Base-by-base conservation (phyloP, 2,888 invertebrate genomes). In the Drosophila nr. medialis region DNA sequence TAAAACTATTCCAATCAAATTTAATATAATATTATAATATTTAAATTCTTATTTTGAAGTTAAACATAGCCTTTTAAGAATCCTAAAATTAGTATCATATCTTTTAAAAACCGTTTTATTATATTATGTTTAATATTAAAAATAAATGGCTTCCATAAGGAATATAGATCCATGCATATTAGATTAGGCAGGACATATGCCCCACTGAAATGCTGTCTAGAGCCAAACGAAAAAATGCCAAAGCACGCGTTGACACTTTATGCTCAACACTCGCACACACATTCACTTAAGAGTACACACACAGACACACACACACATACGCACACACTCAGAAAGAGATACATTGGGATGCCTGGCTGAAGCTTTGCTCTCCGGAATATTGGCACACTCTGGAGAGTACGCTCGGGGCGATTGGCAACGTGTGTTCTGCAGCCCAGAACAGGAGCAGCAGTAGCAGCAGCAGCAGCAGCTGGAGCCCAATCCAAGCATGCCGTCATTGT, bases 201-300 rank as follows among this genome's bases (percentile, higher is more conserved):
- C 61, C 68, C 21, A 53, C 29, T 21, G 50, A 30, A 32, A 30
- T 24, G 29, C 11, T 49, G 48, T 48, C 65, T 51, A 64, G 58
- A 59, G 65, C 13, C 42, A 62, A 64, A 54, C 61, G 75, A 79
- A 86, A 86, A 83, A 85, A 83, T 86, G 73, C 80, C 88, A 88
- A 86, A 86, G 85, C 85, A 86, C 85, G 88, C 88, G 85, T 86
- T 86, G 85, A 86, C 85, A 86, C 85, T 86, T 88, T 86, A 75
- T 72, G 88, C 88, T 86, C 85, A 86, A 88, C 85, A 81, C 83
- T 80, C 75, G 49, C 77, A 80, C 70, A 73, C 51, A 69, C 64
- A 54, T 54, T 54, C 54, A 27, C 54, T 54, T 54, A n/a, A 36
- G 27, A 36, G 36, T 13, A 55, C 55, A 55, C 38, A 55, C 53